Base-by-base conservation (phyloP, 2,113 vertebrate species). In the Eretmochelys imbricata region DNA sequence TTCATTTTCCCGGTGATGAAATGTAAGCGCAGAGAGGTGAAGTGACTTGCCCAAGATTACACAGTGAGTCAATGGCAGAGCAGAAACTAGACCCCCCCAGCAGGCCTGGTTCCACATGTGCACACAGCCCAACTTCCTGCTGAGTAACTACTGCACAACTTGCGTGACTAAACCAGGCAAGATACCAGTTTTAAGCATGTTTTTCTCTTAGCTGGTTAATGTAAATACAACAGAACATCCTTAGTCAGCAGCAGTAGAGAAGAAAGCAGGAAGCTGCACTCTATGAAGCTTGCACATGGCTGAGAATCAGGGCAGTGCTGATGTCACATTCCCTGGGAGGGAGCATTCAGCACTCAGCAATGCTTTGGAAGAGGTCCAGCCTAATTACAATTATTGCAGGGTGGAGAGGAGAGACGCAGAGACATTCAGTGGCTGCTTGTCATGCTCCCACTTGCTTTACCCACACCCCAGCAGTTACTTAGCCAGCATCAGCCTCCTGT, bases 11-110 rank as follows among this genome's bases (percentile, higher is more conserved):
- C 72, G 85, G 95, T 80, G 90, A 94, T 75, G 87, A 91, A 84
- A 94, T 75, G 55, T 84, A n/a, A 20, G 65, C 31, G 50, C 83
- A 49, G 89, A 80, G 93, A 94, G 82, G 79, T 93, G 79, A 96
- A 94, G 89, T 20, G 19, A 83, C 78, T 82, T 85, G 92, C 95
- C 87, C 49, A 12, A 2, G 87, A 93, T 80, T 88, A 80, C 0
- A 1, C 80, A 93, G 76, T 94, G 97, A 97, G 91, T 97, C 96
- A 95, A 88, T 94, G 93, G 79, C 88, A 89, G 92, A 89, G 54
- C 82, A 88, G 92, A 93, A 94, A 94, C 86, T 95, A 87, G 96
- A 96, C 93, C 65, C 8, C 42, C 90, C 8, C 92, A 89, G 87
- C 49, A 95, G 62, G 84, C 87, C 84, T 94, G 94, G 89, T 90